Base-by-base conservation (phyloP, 2,888 invertebrate species). In the Clistopyga incitator region DNA sequence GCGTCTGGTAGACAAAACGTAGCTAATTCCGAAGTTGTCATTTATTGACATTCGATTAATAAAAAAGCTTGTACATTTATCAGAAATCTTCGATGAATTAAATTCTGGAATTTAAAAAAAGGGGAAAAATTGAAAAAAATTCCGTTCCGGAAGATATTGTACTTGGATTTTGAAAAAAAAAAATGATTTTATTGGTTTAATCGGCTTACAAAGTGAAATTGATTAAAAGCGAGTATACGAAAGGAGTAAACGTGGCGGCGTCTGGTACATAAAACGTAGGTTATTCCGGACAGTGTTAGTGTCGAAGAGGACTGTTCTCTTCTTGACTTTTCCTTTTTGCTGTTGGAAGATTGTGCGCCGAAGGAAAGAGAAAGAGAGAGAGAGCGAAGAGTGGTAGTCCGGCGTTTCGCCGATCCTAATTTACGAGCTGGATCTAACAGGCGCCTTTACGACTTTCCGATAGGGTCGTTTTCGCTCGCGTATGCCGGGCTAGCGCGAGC, bases 391-490 rank as follows among this genome's bases (percentile, higher is more conserved):
- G 84, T 82, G 86, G 86, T 82, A 89, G 90, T 90, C 90, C 92
- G 85, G 92, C 90, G 88, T 90, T 92, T 92, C 90, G 90, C 89
- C 90, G 91, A 93, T 93, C 92, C 92, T 93, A 93, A 93, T 93
- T 93, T 93, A 93, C 91, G 91, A 88, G 89, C 82, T 79, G 93
- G 93, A 93, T 93, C 92, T 76, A 84, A 80, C 78, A 77, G 81
- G 38, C 18, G 64, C 64, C 64, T 64, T 64, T 64, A 64, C 90
- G 81, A 91, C 90, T 93, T 93, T 93, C 93, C 92, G 92, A 89
- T 91, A 93, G 90, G 88, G 88, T 90, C 88, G 90, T 90, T 91
- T 86, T 87, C 89, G 87, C 87, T 88, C 88, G 87, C 87, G 88
- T 88, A 82, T 83, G 80, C 61, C 71, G 56, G 56, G 72, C 71